A percentile compares a stretch with the other conserved stretches of the same genome.
Evolutionary conservation across 2,797 vertebrate genomes (phyloP).

Genomic region (Chelmon rostratus): DNA sequence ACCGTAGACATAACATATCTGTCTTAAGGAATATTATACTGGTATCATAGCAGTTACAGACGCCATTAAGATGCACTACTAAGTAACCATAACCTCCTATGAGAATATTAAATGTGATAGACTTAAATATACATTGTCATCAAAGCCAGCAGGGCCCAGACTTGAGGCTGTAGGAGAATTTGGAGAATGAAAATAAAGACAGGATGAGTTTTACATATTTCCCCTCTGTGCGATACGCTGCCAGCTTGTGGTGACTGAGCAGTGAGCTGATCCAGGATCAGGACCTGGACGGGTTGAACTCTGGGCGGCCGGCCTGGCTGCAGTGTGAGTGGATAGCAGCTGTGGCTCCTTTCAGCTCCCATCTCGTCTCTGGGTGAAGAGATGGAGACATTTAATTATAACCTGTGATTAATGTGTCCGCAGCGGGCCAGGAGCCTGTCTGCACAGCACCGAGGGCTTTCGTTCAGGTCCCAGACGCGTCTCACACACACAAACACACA

Average conservation of each 20-base stretch:
- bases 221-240: neutral
- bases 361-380: slow-evolving; percentile 60
- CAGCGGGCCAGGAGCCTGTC: slow-evolving; percentile 55
- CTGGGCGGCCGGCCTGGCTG: slow-evolving; percentile 23
- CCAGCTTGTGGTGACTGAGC: slow-evolving; percentile 14
- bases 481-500: slow-evolving; percentile 19
- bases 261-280: slow-evolving; percentile 46
- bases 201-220: slow-evolving; percentile 17
- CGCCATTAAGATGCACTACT: neutral
- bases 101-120: slow-evolving; percentile 4
- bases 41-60: neutral
- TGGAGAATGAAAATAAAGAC: slow-evolving; percentile 14
- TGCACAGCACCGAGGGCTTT: slow-evolving; percentile 41
- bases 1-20: neutral
- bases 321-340: slow-evolving; percentile 32
- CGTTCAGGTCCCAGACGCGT: slow-evolving; percentile 29
- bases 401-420: slow-evolving; percentile 71
- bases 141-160: neutral
- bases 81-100: neutral
- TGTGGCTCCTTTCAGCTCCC: slow-evolving; percentile 51
- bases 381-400: slow-evolving; percentile 77
- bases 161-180: neutral
- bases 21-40: slow-evolving; percentile 1
- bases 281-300: slow-evolving; percentile 35
- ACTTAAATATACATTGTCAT: neutral